Percentiles rank a stretch among this genome's conserved stretches.
Conservation (phyloP, 2,113 vertebrate species). For the Oophaga pumilio region DNA sequence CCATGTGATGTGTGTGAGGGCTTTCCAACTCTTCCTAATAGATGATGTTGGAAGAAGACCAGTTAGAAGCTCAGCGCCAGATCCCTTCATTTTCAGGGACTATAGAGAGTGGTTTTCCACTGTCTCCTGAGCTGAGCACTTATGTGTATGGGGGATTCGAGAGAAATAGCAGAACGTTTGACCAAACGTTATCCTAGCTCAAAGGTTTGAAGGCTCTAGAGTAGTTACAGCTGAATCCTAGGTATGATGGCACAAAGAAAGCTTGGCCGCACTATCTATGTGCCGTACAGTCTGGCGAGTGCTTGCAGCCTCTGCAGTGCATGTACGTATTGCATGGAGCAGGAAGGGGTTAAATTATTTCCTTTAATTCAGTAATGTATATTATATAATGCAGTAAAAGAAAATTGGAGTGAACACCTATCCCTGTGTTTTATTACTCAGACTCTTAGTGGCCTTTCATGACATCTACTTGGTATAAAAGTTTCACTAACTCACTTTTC, state of each 20-base stretch:
- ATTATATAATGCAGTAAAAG: background rate
- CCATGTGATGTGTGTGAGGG: no score
- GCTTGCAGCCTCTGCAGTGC: background rate
- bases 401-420: background rate
- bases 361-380: background rate
- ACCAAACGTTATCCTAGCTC: no score
- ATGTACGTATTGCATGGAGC: background rate
- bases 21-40: no score
- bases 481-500: background rate
- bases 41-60: no score
- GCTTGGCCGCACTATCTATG: background rate
- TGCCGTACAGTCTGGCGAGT: background rate
- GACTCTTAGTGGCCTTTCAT: background rate
- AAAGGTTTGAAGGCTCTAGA: background rate
- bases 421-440: background rate
- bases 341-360: background rate
- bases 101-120: no score
- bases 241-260: background rate
- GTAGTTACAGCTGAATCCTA: background rate
- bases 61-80: no score
- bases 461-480: slow-evolving; percentile 2
- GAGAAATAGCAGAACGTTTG: no score
- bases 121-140: no score
- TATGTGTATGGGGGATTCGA: no score
- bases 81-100: no score